Conservation (phyloP, 1,140 invertebrate genomes). For the Phenacoccus solenopsis region DNA sequence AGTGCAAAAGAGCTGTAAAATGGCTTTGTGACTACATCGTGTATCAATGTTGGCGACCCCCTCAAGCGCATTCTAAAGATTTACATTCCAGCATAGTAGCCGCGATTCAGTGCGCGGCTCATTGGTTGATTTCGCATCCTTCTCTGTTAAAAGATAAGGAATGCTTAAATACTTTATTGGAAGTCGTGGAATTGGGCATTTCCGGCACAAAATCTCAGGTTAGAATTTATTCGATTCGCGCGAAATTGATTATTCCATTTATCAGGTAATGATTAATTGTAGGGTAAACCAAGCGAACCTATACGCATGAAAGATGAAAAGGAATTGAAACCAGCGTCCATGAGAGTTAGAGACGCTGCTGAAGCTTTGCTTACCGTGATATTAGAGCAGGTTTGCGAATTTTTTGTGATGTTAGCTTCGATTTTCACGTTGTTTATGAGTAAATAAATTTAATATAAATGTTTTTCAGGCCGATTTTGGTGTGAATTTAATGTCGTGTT, state of each 20-base stretch:
- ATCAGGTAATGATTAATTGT: conserved; percentile 4
- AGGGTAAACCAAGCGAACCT: conserved; percentile 76
- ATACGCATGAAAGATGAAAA: conserved; percentile 92
- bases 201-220: conserved; percentile 80
- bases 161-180: conserved; percentile 80
- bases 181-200: conserved; percentile 94
- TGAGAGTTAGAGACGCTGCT: conserved; percentile 89
- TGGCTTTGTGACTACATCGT: conserved; percentile 97
- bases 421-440: not conserved
- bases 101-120: conserved; percentile 78
- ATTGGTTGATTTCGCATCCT: conserved; percentile 83
- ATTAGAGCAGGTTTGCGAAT: conserved; percentile 75
- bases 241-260: no score
- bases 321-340: conserved; percentile 86
- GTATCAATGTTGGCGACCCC: conserved; percentile 88
- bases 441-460: conserved; percentile 40
- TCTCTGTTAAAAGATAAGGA: conserved; percentile 81
- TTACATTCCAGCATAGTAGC: conserved; percentile 95
- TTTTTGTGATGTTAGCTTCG: conserved; percentile 4
- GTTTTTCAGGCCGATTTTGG: conserved; percentile 74
- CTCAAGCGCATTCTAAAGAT: conserved; percentile 91
- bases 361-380: conserved; percentile 82
- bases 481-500: conserved; percentile 66
- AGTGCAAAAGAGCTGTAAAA: conserved; percentile 86
- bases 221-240: conserved; percentile 22